Percentiles rank a stretch among this genome's conserved stretches.
These are phyloP conservation scores for Micromesistius poutassou DNA, from an alignment of 2,797 vertebrate genomes.

Conservation along the genomic window DNA sequence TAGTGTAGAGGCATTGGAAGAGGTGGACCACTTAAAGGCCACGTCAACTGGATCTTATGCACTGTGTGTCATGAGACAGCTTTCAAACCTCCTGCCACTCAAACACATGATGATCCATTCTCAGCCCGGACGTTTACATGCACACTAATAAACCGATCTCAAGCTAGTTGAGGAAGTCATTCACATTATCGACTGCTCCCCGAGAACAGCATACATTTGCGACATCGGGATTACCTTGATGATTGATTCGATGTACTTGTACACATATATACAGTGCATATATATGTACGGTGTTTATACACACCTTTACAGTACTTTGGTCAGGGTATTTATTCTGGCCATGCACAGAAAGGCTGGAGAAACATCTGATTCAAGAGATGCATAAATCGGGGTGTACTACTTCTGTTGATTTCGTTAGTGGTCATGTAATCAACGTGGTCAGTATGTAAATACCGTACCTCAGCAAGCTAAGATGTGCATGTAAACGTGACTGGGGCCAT, in stretches of 20 bases:
- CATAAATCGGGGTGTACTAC: no score
- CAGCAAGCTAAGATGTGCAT: not conserved
- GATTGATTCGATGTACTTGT: not conserved
- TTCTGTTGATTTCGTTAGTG: not conserved
- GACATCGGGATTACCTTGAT: not conserved
- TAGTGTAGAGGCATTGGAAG: conserved; percentile 17
- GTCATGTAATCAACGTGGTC: not conserved
- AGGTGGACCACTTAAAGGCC: conserved; percentile 18
- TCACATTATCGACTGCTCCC: not conserved
- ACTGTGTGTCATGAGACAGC: conserved; percentile 53
- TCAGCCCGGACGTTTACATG: not conserved
- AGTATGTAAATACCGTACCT: not conserved
- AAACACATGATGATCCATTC: conserved; percentile 21
- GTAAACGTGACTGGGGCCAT: conserved; percentile 30
- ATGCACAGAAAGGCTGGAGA: not conserved
- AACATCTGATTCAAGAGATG: no score
- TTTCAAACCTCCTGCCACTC: conserved; percentile 15
- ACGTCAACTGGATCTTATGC: conserved; percentile 48
- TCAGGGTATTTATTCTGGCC: not conserved
- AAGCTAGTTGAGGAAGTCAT: not conserved
- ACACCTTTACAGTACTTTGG: not conserved
- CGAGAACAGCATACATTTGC: not conserved
- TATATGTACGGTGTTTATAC: no score
- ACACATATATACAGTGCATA: not conserved
- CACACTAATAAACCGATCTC: not conserved